Percentiles rank a stretch among this genome's conserved stretches.
Evolutionary conservation across 64 coral and sea anemone genomes (phyloP).

Genomic region (Montipora capricornis): DNA sequence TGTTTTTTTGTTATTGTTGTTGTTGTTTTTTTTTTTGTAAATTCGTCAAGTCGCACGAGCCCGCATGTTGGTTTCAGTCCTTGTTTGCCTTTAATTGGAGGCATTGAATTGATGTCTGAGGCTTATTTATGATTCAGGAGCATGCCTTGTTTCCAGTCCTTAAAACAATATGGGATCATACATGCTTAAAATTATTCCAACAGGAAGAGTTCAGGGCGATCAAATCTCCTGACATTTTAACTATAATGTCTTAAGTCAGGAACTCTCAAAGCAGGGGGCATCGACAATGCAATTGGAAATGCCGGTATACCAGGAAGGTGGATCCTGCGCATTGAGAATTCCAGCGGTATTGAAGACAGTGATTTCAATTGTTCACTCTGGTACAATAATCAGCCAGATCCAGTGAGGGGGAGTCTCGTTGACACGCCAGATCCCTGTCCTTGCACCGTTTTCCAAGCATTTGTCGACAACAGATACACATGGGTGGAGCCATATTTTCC

Average conservation of each 20-base stretch:
- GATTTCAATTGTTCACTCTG: neutral
- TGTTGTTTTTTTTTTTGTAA: no score
- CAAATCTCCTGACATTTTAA: neutral
- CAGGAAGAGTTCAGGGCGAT: neutral
- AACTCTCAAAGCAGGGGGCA: neutral
- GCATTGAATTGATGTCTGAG: no score
- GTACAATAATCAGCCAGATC: neutral
- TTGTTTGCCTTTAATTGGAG: no score
- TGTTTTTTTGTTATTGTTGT: no score
- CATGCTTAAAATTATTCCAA: neutral
- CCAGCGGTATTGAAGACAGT: neutral
- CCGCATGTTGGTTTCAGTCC: no score
- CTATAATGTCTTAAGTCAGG: neutral
- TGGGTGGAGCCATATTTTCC: neutral
- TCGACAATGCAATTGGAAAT: neutral
- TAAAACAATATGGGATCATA: no score
- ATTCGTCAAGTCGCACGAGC: no score
- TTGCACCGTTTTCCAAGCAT: constrained; percentile 33
- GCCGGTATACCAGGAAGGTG: constrained; percentile 27
- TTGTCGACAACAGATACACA: constrained; percentile 32
- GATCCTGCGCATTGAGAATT: constrained; percentile 38
- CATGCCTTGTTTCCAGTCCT: no score
- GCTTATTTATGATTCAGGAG: no score
- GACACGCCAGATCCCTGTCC: constrained; percentile 36
- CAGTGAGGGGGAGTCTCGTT: neutral